These are phyloP conservation scores for Uria lomvia DNA, from an alignment of 2,113 vertebrate genomes.

Conservation along the genomic window DNA sequence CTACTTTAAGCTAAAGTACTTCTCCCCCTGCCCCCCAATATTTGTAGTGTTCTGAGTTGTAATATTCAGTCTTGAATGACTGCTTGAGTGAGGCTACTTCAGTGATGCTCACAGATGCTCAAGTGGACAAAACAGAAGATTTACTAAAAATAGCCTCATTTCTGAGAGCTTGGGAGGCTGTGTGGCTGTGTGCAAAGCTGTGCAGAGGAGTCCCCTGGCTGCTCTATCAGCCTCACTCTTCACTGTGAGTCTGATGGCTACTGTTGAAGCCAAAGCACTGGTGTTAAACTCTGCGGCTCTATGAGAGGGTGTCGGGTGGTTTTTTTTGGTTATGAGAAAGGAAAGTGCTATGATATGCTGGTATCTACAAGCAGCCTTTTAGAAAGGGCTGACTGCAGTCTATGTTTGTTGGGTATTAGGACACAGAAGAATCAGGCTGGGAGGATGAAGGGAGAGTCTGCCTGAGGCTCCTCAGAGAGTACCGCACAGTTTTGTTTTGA, in stretches of 20 bases:
- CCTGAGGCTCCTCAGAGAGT: not conserved
- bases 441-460: not conserved
- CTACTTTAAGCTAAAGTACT: not conserved
- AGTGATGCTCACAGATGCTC: not conserved
- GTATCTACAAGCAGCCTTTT: not conserved
- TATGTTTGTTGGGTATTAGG: not conserved
- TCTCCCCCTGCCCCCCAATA: rapidly evolving
- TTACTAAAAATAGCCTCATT: not conserved
- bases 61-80: not conserved
- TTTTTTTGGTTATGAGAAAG: not conserved
- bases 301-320: not conserved
- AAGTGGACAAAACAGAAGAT: not conserved
- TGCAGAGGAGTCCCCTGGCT: not conserved
- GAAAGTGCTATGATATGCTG: not conserved
- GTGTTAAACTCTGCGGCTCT: not conserved
- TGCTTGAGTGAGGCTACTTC: not conserved
- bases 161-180: not conserved
- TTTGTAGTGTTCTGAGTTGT: not conserved
- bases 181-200: not conserved
- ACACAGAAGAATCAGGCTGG: not conserved
- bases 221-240: not conserved
- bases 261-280: not conserved
- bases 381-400: slow-evolving; percentile 9
- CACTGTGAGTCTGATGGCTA: not conserved
- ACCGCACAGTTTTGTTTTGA: not conserved